A percentile compares a stretch with the other conserved stretches of the same genome.
Conservation (phyloP, 2,113 vertebrate species). For the Ursus arctos region DNA sequence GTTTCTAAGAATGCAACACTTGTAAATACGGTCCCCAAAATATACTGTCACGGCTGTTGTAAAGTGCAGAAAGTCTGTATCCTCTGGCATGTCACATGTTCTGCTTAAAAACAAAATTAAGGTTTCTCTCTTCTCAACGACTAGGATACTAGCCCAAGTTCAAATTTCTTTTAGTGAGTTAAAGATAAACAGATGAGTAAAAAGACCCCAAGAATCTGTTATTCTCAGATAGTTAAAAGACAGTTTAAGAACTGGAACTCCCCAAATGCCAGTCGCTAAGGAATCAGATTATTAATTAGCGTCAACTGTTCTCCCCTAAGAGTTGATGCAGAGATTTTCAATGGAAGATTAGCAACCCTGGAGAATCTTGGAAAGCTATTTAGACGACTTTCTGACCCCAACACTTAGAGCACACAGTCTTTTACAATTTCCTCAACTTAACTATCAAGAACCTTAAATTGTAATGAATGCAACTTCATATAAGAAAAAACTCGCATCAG, state of each 20-base stretch:
- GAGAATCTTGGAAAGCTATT: not conserved
- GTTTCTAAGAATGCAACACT: not conserved
- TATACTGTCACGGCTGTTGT: not conserved
- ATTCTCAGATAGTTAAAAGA: slow-evolving; percentile 13
- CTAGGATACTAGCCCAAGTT: not conserved
- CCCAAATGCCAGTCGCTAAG: slow-evolving; percentile 2
- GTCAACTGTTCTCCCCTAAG: not conserved
- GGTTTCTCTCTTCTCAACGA: not conserved
- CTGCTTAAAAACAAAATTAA: slow-evolving; percentile 44
- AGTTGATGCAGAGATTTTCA: not conserved
- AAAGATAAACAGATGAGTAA: not conserved
- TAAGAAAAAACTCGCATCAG: not conserved
- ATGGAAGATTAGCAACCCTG: not conserved
- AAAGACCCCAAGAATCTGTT: not conserved
- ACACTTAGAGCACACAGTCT: not conserved
- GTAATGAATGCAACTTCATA: not conserved
- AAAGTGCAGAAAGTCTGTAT: not conserved
- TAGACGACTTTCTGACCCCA: slow-evolving; percentile 3
- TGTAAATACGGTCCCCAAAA: not conserved
- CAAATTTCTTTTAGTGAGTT: slow-evolving; percentile 17
- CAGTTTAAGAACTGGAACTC: slow-evolving; percentile 12
- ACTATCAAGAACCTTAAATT: not conserved
- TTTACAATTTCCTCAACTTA: not conserved
- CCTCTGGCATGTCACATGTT: not conserved
- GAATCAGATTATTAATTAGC: not conserved